Evolutionary conservation across 1,140 invertebrate species (phyloP), one percentile per base, ranked within the genome.

Genomic region (Zelostemma sp.): DNA sequence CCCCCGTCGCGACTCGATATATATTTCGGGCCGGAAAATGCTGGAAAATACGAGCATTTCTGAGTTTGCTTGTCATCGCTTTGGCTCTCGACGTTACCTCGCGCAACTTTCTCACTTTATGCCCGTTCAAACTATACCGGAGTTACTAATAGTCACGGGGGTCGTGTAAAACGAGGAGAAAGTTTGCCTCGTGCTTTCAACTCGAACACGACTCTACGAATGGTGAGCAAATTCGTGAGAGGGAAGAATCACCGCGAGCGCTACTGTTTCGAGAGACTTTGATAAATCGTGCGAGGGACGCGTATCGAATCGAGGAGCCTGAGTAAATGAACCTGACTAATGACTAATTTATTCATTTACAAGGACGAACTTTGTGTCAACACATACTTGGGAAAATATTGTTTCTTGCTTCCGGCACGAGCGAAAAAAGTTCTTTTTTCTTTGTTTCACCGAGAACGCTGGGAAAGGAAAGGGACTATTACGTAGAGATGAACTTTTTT

Each of bases 401-500:
- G 3, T 25, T 8, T 8, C 8, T 25, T 8, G 21, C 21, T 25
- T 25, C 8, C 21, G 21, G 21, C n/a, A n/a, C n/a, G n/a, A n/a
- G n/a, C n/a, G n/a, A n/a, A n/a, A n/a, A n/a, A n/a, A n/a, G n/a
- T n/a, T n/a, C n/a, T n/a, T n/a, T n/a, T n/a, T n/a, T n/a, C n/a
- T n/a, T n/a, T n/a, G n/a, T n/a, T n/a, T n/a, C n/a, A n/a, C n/a
- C n/a, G n/a, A n/a, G 46, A 48, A 33, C 47, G 61, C 71, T 73
- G 66, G 59, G 71, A 73, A 73, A 73, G 71, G 71, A 73, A 73
- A 66, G 56, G 62, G 71, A 69, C 62, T 67, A 73, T 73, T 69
- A 73, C 50, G 62, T 55, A 69, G 58, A 73, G 62, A 69, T 69
- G 66, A 64, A 73, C 56, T 59, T 66, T 46, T 73, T 73, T 68